phyloP scores from a whole-genome alignment of 2,113 vertebrate genomes.

The Redunca redunca region DNA sequence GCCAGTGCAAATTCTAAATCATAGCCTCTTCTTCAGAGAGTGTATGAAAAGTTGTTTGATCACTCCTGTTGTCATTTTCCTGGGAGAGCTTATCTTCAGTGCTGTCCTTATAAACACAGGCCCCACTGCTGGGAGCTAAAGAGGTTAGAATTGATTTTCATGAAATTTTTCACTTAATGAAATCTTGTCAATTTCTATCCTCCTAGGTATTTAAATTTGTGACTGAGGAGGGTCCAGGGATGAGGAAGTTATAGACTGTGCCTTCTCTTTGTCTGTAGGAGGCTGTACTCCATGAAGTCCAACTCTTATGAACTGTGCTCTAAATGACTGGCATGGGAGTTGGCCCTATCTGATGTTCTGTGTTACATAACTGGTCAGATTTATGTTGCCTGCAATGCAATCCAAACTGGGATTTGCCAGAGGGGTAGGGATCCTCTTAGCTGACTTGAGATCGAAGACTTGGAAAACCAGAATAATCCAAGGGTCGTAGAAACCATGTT shows the following conservation, averaged over 20 bases:
- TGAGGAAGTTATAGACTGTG: not conserved
- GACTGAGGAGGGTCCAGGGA: not conserved
- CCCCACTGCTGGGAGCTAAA: not conserved
- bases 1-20: not conserved
- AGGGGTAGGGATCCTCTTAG: not conserved
- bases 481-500: not conserved
- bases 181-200: slow-evolving; percentile 10
- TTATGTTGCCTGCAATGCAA: not conserved
- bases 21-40: not conserved
- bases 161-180: slow-evolving; percentile 27
- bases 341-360: not conserved
- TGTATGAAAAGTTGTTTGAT: not conserved
- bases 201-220: slow-evolving; percentile 12
- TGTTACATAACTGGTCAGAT: slow-evolving; percentile 16
- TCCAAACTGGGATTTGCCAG: slow-evolving; percentile 18
- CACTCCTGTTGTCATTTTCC: not conserved
- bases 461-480: not conserved
- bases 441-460: not conserved
- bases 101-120: not conserved
- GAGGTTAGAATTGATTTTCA: slow-evolving; percentile 12
- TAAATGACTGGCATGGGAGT: not conserved
- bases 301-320: not conserved
- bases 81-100: not conserved
- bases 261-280: not conserved
- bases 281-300: not conserved